phyloP scores from a whole-genome alignment of 2,113 vertebrate genomes.

The Malurus alboscapulatus region DNA sequence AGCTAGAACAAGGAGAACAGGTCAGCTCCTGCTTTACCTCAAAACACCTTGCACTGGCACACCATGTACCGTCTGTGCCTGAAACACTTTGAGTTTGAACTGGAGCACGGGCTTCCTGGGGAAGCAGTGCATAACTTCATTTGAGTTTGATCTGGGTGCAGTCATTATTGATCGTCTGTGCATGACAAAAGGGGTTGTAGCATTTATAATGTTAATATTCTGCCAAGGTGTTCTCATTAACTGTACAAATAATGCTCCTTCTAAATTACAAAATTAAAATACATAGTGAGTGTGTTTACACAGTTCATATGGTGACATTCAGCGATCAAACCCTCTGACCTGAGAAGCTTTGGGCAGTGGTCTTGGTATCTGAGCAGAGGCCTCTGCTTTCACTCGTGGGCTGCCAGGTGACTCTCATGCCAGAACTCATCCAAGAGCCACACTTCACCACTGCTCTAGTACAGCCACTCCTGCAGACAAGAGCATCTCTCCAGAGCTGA shows the following conservation, averaged over 20 bases:
- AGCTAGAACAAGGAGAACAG: background rate
- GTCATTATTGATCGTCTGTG: background rate
- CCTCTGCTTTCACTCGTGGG: background rate
- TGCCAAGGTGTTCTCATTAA: background rate
- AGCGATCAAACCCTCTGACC: background rate
- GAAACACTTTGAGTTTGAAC: background rate
- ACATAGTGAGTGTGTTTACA: background rate
- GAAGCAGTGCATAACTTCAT: background rate
- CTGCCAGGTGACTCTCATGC: background rate
- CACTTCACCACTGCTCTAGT: background rate
- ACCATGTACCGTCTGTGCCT: background rate
- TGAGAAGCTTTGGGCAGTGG: background rate
- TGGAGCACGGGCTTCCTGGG: background rate
- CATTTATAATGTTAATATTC: background rate
- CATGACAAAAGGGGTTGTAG: background rate
- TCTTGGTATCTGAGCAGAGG: background rate
- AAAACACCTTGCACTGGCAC: slow-evolving; percentile 4
- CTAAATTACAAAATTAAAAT: background rate
- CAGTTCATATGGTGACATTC: background rate
- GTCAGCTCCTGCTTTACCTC: background rate
- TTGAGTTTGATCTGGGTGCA: background rate
- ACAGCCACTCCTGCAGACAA: background rate
- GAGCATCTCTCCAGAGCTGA: background rate
- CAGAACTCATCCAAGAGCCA: background rate
- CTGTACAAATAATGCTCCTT: background rate